A percentile compares a stretch with the other conserved stretches of the same genome.
Evolutionary conservation across 2,113 vertebrate genomes (phyloP).

Genomic region (Edolisoma coerulescens): DNA sequence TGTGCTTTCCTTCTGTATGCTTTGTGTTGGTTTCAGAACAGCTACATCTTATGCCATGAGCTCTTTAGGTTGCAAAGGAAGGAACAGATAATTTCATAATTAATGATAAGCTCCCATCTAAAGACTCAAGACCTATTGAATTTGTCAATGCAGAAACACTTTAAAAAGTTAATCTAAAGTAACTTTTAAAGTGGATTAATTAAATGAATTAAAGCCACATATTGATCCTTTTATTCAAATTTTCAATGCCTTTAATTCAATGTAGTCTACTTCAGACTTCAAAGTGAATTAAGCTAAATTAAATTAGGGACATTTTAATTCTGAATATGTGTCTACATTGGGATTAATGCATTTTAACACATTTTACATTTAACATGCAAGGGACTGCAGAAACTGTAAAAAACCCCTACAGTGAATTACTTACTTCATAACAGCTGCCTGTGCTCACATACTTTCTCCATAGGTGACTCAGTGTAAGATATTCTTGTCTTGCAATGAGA

Average conservation of each 20-base stretch:
- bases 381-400: not conserved
- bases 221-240: slow-evolving; percentile 6
- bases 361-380: not conserved
- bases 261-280: not conserved
- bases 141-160: not conserved
- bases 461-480: not conserved
- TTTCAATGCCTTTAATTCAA: not conserved
- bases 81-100: not conserved
- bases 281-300: not conserved
- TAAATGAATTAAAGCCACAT: not conserved
- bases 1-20: not conserved
- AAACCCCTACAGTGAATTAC: not conserved
- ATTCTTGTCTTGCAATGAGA: not conserved
- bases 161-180: not conserved
- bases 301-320: not conserved
- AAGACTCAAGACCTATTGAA: not conserved
- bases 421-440: not conserved
- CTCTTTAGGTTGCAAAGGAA: not conserved
- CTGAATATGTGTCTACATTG: not conserved
- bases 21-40: not conserved
- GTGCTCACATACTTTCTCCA: not conserved
- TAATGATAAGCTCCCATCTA: not conserved
- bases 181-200: slow-evolving; percentile 14
- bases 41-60: not conserved
- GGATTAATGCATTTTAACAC: not conserved